Conservation (phyloP, 1,140 invertebrate species). For the Pemphigus obesinymphae region DNA sequence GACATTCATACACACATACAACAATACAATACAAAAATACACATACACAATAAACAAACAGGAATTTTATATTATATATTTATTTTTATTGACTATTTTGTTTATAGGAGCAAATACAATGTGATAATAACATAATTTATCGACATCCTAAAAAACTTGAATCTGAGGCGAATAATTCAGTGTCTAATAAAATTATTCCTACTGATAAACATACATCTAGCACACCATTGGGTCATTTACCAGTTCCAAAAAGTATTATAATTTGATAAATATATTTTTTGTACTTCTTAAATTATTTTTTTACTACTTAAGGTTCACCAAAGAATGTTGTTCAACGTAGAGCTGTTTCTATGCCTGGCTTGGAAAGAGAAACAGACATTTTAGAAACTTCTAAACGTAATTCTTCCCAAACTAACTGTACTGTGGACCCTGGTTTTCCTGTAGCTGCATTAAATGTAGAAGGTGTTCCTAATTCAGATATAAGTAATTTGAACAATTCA, state of each 20-base stretch:
- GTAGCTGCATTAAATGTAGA: neutral
- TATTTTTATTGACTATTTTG: too few species aligned
- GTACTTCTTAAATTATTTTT: neutral
- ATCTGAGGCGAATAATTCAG: conserved; percentile 10
- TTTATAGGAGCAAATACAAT: conserved; percentile 51
- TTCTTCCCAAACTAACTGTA: conserved; percentile 33
- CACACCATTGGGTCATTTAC: conserved; percentile 46
- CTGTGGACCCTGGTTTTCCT: neutral
- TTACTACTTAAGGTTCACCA: conserved; percentile 1
- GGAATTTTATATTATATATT: too few species aligned
- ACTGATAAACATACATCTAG: conserved; percentile 61
- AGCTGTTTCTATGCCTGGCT: conserved; percentile 55
- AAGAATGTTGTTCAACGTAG: conserved; percentile 47
- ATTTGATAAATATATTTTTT: neutral
- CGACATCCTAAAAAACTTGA: conserved; percentile 33
- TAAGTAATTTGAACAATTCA: neutral
- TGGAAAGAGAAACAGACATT: conserved; percentile 49
- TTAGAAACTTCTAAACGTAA: conserved; percentile 12
- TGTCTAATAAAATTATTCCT: conserved; percentile 47
- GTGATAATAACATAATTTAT: conserved; percentile 38
- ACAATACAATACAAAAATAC: too few species aligned
- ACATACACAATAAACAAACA: too few species aligned
- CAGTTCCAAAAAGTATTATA: conserved; percentile 23
- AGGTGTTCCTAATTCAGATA: conserved; percentile 9
- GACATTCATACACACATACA: too few species aligned